Evolutionary conservation across 1,140 invertebrate genomes (phyloP).

Genomic region (Drosophila nigromelanica): DNA sequence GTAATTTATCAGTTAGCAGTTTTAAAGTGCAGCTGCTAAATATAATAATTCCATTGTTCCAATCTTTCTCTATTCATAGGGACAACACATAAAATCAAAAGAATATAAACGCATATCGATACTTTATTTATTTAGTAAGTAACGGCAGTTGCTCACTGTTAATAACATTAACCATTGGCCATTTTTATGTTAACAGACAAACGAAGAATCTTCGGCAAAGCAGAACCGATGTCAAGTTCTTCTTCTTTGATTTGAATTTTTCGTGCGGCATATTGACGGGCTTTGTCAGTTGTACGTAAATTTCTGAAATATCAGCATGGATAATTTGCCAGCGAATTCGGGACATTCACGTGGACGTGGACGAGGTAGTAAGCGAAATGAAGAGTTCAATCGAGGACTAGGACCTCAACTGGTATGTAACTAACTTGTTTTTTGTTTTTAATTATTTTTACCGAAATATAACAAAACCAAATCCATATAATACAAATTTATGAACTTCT

Average conservation of each 20-base stretch:
- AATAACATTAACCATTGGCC: background rate
- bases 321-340: conserved; percentile 28
- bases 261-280: background rate
- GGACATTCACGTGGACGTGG: conserved; percentile 47
- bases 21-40: too few species aligned
- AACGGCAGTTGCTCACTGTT: background rate
- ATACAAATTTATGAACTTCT: too few species aligned
- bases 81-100: too few species aligned
- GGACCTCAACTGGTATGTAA: conserved; percentile 32
- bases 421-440: background rate
- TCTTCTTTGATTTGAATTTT: background rate
- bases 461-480: too few species aligned
- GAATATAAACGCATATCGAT: too few species aligned
- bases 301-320: conserved; percentile 22
- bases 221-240: background rate
- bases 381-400: conserved; percentile 2
- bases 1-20: too few species aligned
- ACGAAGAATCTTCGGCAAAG: conserved; percentile 1
- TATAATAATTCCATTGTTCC: too few species aligned
- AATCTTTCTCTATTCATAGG: too few species aligned
- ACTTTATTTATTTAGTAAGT: background rate
- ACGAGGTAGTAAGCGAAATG: conserved; percentile 31
- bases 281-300: background rate
- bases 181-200: background rate
- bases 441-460: too few species aligned